A percentile compares a stretch with the other conserved stretches of the same genome.
Conservation (phyloP, 2,113 vertebrate species). For the Petrocephalus microphthalmus region DNA sequence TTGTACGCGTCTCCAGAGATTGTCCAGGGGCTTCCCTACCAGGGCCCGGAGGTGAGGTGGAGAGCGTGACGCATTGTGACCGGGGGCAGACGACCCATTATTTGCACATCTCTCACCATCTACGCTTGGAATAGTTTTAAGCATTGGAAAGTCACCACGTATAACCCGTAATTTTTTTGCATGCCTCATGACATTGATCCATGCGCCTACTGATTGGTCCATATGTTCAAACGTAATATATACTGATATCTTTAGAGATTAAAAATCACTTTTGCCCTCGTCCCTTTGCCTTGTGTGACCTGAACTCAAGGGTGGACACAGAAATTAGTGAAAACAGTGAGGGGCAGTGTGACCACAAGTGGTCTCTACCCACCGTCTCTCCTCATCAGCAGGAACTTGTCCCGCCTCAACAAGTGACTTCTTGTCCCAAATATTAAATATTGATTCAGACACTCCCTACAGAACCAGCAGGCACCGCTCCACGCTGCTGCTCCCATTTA, state of each 20-base stretch:
- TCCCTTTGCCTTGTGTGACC: neutral
- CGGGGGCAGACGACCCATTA: neutral
- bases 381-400: neutral
- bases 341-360: neutral
- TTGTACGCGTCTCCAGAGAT: slow-evolving; percentile 72
- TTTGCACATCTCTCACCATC: neutral
- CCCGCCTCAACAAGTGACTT: neutral
- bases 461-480: neutral
- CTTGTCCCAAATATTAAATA: neutral
- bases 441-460: neutral
- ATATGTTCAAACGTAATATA: neutral
- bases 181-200: neutral
- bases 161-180: neutral
- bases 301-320: neutral
- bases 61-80: neutral
- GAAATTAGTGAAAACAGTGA: neutral
- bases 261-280: neutral
- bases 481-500: neutral
- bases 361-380: neutral
- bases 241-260: neutral
- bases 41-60: slow-evolving; percentile 64
- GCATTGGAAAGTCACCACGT: neutral
- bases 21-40: slow-evolving; percentile 64
- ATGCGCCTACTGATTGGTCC: neutral
- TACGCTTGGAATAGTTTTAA: neutral